Conservation (phyloP, 1,140 invertebrate species). For the Acromyrmex echinatior region DNA sequence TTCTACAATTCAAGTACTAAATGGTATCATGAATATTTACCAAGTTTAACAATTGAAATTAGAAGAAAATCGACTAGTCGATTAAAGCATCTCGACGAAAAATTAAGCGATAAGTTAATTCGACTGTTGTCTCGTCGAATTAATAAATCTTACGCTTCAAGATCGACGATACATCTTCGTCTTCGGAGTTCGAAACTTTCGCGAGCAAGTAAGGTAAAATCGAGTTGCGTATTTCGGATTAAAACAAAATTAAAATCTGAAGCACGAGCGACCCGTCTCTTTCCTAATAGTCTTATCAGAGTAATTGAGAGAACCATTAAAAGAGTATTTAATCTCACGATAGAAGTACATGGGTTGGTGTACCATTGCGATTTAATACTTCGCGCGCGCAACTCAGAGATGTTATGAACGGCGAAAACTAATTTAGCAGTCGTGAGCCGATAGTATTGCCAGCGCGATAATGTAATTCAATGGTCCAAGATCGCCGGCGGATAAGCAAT, state of each 20-base stretch:
- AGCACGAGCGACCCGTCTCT: not conserved
- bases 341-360: not conserved
- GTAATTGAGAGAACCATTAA: slow-evolving; percentile 43
- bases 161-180: not conserved
- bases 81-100: slow-evolving; percentile 8
- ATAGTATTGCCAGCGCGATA: slow-evolving; percentile 54
- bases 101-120: slow-evolving; percentile 25
- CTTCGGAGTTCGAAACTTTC: slow-evolving; percentile 33
- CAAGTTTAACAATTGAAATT: not conserved
- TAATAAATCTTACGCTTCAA: slow-evolving; percentile 12
- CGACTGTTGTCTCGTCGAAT: not conserved
- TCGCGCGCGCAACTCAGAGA: not conserved
- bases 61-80: not conserved
- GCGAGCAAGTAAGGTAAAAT: not conserved
- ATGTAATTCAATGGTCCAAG: slow-evolving; percentile 37
- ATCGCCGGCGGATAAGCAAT: slow-evolving; percentile 59
- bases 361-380: not conserved
- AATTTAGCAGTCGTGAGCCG: slow-evolving; percentile 36
- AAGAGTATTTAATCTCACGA: not conserved
- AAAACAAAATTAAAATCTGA: slow-evolving; percentile 46
- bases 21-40: not conserved
- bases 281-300: not conserved
- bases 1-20: not conserved
- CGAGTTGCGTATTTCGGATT: slow-evolving; percentile 1
- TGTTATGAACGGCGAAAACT: slow-evolving; percentile 60